A percentile compares a stretch with the other conserved stretches of the same genome.
phyloP scores from a whole-genome alignment of 2,113 vertebrate genomes.

The Cyphomyrus plagiostoma region DNA sequence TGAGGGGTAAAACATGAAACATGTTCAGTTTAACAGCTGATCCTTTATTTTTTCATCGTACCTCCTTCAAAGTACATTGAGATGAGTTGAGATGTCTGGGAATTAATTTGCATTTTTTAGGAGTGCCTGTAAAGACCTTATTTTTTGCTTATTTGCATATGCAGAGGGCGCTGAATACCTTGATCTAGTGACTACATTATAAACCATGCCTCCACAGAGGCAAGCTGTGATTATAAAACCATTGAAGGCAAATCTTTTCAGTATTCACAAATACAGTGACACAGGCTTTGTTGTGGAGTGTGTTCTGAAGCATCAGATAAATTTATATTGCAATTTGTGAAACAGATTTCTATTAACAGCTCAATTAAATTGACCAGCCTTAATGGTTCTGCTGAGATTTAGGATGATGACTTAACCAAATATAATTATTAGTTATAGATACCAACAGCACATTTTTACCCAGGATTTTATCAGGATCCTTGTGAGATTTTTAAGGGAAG shows the following conservation, averaged over 20 bases:
- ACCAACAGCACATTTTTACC: not conserved
- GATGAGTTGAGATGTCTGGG: not conserved
- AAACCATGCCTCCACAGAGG: not conserved
- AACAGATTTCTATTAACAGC: not conserved
- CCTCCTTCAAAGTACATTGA: not conserved
- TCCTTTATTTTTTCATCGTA: not conserved
- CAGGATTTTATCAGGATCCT: not conserved
- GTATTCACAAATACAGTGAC: not conserved
- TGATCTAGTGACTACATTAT: not conserved
- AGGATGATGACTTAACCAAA: not conserved
- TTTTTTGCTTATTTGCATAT: not conserved
- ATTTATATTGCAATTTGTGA: not conserved
- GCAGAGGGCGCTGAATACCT: not conserved
- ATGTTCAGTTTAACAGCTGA: not conserved
- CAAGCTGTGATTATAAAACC: not conserved
- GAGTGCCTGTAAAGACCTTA: not conserved
- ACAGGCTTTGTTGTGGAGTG: not conserved
- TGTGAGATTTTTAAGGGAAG: not conserved
- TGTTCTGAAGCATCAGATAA: not conserved
- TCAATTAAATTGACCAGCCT: not conserved
- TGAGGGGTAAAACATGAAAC: not conserved
- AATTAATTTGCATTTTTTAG: not conserved
- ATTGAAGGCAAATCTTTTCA: not conserved
- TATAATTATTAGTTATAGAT: not conserved
- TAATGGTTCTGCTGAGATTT: not conserved